These are phyloP conservation scores for Laticauda colubrina DNA, from an alignment of 2,113 vertebrate genomes.

Conservation along the genomic window DNA sequence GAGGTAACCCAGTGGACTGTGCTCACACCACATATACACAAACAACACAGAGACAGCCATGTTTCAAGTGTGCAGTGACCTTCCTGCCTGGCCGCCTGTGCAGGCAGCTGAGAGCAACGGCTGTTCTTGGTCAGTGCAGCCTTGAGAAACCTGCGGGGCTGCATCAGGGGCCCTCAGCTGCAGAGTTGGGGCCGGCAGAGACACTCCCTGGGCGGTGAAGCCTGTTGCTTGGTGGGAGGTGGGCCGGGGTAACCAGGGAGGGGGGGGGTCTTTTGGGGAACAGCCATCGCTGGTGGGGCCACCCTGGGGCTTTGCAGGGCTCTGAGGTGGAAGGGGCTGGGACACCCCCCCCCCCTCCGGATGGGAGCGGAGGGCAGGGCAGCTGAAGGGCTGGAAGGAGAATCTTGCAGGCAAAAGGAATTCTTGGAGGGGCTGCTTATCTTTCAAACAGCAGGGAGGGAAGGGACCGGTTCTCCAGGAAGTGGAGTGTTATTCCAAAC, in stretches of 20 bases:
- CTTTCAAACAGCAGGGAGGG: background rate
- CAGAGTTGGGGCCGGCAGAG: background rate
- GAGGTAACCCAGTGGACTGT: background rate
- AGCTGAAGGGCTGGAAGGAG: background rate
- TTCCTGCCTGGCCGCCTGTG: background rate
- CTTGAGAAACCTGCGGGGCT: background rate
- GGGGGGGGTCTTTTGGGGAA: background rate
- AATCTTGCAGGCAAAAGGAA: no score
- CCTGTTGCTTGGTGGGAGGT: no score
- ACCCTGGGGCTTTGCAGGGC: no score
- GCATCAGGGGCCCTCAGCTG: fast-evolving
- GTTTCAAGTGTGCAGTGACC: background rate
- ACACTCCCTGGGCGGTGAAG: background rate
- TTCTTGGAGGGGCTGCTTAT: background rate
- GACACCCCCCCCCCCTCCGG: no score
- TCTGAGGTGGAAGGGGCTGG: background rate
- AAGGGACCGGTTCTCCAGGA: background rate
- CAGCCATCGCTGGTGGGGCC: background rate
- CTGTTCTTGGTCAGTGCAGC: background rate
- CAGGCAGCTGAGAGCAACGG: background rate
- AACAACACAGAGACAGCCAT: background rate
- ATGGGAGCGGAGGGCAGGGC: background rate
- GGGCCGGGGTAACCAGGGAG: no score
- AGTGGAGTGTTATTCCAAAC: no score
- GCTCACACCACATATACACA: background rate